A percentile compares a stretch with the other conserved stretches of the same genome.
These are phyloP conservation scores for Drosophila nebulosa DNA, from an alignment of 1,140 invertebrate species.

Conservation along the genomic window DNA sequence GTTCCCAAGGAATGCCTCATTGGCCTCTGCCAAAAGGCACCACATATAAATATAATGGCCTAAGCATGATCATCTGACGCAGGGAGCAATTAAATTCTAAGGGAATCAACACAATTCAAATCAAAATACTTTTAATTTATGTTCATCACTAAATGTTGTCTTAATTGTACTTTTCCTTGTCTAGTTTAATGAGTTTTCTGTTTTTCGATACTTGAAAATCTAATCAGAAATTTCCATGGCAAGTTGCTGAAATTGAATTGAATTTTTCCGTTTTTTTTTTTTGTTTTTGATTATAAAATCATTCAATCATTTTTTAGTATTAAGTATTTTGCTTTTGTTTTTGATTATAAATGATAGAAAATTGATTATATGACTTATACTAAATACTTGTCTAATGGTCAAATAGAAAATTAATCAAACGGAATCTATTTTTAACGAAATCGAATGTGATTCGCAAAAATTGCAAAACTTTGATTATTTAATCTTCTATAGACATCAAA, in stretches of 20 bases:
- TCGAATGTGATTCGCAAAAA: too few relatives aligned
- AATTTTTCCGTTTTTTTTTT: not conserved
- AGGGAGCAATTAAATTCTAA: not conserved
- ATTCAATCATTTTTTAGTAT: not conserved
- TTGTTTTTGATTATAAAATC: not conserved
- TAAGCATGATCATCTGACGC: not conserved
- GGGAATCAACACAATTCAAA: not conserved
- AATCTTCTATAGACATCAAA: too few relatives aligned
- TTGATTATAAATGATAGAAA: not conserved
- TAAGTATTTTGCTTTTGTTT: not conserved
- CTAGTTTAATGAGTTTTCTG: not conserved
- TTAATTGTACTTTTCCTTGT: not conserved
- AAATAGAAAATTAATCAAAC: conserved; percentile 20
- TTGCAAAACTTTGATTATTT: not conserved
- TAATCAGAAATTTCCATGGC: not conserved
- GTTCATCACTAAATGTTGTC: not conserved
- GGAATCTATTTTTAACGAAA: not conserved
- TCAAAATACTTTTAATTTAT: not conserved
- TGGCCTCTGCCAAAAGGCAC: too few relatives aligned
- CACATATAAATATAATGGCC: not conserved
- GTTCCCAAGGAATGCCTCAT: not conserved
- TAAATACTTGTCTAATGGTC: not conserved
- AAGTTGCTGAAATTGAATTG: too few relatives aligned
- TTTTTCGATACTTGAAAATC: not conserved
- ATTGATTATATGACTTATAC: not conserved